phyloP scores from a whole-genome alignment of 1,140 invertebrate species.

The Drosophila bipectinata region DNA sequence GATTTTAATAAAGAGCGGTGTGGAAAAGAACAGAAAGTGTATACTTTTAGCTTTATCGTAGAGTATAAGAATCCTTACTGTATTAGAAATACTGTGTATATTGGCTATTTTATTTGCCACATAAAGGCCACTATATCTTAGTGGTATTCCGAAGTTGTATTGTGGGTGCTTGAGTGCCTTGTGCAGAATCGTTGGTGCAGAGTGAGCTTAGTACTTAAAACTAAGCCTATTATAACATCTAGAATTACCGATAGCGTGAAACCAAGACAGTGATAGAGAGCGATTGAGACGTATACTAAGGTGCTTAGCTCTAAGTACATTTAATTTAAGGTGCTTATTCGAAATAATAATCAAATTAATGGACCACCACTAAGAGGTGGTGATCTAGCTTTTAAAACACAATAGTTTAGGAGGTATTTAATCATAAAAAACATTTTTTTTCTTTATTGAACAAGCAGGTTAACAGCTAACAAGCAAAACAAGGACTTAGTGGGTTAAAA shows the following conservation, averaged over 20 bases:
- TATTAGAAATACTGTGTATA: no score
- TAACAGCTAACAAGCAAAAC: slow-evolving; percentile 69
- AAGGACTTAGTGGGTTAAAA: not conserved
- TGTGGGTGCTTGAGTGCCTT: slow-evolving; percentile 11
- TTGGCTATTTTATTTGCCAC: no score
- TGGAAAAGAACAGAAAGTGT: no score
- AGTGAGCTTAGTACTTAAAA: slow-evolving; percentile 62
- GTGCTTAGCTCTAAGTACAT: slow-evolving; percentile 73
- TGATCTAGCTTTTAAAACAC: slow-evolving; percentile 45
- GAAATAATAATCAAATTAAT: slow-evolving; percentile 56
- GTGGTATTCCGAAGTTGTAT: slow-evolving; percentile 6
- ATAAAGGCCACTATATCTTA: not conserved
- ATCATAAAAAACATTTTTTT: slow-evolving; percentile 43
- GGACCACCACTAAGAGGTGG: slow-evolving; percentile 33
- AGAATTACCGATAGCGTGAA: slow-evolving; percentile 5
- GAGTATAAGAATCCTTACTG: no score
- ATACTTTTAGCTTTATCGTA: no score
- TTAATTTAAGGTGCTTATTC: slow-evolving; percentile 69
- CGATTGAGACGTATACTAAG: slow-evolving; percentile 55
- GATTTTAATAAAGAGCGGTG: no score
- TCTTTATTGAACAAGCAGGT: slow-evolving; percentile 54
- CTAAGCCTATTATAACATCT: slow-evolving; percentile 59
- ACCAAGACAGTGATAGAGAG: slow-evolving; percentile 1
- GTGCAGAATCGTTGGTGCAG: slow-evolving; percentile 24
- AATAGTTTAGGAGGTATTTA: slow-evolving; percentile 52